Evolutionary conservation across 2,797 vertebrate genomes (phyloP), one percentile per base, ranked within the genome.

Genomic region (Parotocinclus haroldoi): DNA sequence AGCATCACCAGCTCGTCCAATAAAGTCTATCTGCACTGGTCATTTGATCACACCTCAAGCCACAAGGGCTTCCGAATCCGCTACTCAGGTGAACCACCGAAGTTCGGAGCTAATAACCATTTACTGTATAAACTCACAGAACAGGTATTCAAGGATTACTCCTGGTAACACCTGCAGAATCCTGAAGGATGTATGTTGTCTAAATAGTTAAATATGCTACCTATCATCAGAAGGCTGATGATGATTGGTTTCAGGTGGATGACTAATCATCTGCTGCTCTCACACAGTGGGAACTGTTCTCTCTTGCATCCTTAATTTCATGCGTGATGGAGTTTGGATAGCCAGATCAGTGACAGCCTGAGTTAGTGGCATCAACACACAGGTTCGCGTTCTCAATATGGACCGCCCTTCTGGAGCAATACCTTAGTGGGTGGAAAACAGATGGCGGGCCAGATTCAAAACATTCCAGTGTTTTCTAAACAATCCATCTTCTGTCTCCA

Each of bases 11-110:
- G 95, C 87, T 92, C 93, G 0, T 89, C 87, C 66, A 96, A 89
- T 86, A 94, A 87, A 66, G 95, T 96, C 57, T 98, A 95, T 78
- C 89, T 99, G 65, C 96, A 96, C 69, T 99, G 97, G 97, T 96
- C 96, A 19, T 98, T 98, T 2, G 96, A 99, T 77, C 95, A 98
- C 0, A 93, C 95, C 10, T 94, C 96, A 79, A 98, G 91, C 78
- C 93, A 95, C 80, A 99, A 98, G 83, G 96, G 96, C 51, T 99
- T 99, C 85, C 93, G 93, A 76, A 98, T 99, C 63, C 95, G 93
- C 36, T 99, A 99, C 80, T 94, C 92, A 4, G 97, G 97, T 99
- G 63, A 66, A 73, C 62, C 10, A 8, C 37, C 58, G 78, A 80
- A 37, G 1, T 13, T 44, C 17, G n/a, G 14, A n/a, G 13, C 44